Conservation (phyloP, 2,797 vertebrate species). For the Rhinophrynus dorsalis region DNA sequence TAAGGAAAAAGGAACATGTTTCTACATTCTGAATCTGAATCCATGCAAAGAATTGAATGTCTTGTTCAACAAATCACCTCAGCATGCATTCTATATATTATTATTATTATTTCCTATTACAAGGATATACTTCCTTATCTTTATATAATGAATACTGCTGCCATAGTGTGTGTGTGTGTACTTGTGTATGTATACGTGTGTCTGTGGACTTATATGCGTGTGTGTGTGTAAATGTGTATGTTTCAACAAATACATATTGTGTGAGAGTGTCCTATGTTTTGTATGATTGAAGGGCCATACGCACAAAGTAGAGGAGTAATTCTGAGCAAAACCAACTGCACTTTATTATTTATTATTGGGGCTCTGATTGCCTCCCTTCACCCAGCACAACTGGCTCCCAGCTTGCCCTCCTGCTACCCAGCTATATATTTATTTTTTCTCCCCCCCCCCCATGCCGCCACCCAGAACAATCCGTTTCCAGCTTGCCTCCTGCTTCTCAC, state of each 20-base stretch:
- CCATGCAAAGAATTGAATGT: conserved; percentile 55
- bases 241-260: neutral
- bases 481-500: too few relatives aligned
- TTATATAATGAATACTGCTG: conserved; percentile 48
- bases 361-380: too few relatives aligned
- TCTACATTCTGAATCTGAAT: conserved; percentile 45
- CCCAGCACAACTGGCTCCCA: too few relatives aligned
- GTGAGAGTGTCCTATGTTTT: neutral
- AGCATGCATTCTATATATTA: conserved; percentile 57
- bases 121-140: conserved; percentile 53
- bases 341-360: too few relatives aligned
- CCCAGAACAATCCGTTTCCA: too few relatives aligned
- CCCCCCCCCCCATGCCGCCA: too few relatives aligned
- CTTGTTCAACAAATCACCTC: conserved; percentile 59
- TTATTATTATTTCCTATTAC: conserved; percentile 55
- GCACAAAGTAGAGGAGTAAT: too few relatives aligned
- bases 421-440: too few relatives aligned
- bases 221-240: conserved; percentile 39
- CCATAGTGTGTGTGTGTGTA: neutral
- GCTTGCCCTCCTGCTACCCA: too few relatives aligned
- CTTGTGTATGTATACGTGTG: conserved; percentile 10
- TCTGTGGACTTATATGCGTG: neutral
- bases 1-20: neutral
- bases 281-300: too few relatives aligned
- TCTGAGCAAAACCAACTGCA: too few relatives aligned